Conservation (phyloP, 2,888 invertebrate species). For the Malachius bipustulatus region DNA sequence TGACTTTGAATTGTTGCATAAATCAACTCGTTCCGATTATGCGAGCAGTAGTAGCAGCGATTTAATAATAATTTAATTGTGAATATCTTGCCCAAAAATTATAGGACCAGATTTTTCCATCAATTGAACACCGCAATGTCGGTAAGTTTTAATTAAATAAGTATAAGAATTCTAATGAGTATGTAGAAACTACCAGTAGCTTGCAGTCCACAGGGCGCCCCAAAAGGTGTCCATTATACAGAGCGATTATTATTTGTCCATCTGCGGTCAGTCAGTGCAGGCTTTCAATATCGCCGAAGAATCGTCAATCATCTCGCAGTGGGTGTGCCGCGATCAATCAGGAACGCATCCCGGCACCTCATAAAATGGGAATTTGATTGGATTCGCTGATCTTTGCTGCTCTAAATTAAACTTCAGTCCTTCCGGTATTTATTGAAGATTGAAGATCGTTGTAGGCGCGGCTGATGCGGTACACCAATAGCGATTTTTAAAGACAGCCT, state of each 20-base stretch:
- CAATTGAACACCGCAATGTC: neutral
- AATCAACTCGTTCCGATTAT: too few species aligned
- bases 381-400: neutral
- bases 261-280: constrained; percentile 21
- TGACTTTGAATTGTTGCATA: too few species aligned
- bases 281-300: constrained; percentile 16
- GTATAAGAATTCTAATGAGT: too few species aligned
- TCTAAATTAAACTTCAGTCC: neutral
- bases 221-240: neutral
- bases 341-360: neutral
- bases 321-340: constrained; percentile 16
- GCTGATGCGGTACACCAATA: too few species aligned
- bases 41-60: too few species aligned
- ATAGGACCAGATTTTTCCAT: too few species aligned
- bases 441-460: too few species aligned
- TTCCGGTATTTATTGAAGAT: constrained; percentile 2
- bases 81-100: neutral
- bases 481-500: too few species aligned
- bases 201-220: constrained; percentile 6
- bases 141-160: neutral
- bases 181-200: constrained; percentile 14
- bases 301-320: constrained; percentile 21
- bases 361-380: neutral
- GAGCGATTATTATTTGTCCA: constrained; percentile 21
- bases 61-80: too few species aligned